These are phyloP conservation scores for Perognathus longimembris DNA, from an alignment of 2,113 vertebrate genomes.

Conservation along the genomic window DNA sequence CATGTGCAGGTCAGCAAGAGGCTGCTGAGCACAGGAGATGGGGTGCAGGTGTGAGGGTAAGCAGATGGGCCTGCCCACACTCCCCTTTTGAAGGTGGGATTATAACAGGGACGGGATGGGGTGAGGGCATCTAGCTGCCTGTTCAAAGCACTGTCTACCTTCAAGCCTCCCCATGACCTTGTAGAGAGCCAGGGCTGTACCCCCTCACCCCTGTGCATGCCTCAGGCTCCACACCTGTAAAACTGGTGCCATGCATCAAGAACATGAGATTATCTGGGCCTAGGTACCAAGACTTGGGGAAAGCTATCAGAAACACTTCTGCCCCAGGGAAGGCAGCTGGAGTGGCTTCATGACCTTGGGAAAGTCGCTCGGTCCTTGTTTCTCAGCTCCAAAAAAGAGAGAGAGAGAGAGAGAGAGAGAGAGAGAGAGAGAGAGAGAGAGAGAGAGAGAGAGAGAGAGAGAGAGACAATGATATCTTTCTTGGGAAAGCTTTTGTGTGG, in stretches of 20 bases:
- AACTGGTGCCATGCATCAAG: slow-evolving; percentile 27
- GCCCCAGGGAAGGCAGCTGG: slow-evolving; percentile 13
- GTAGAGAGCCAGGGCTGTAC: not conserved
- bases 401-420: too few relatives aligned
- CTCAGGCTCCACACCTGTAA: slow-evolving; percentile 61
- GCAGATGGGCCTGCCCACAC: slow-evolving; percentile 25
- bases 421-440: too few relatives aligned
- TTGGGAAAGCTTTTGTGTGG: not conserved
- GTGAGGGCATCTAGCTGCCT: not conserved
- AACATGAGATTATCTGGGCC: slow-evolving; percentile 4
- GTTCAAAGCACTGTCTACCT: not conserved
- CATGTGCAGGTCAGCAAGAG: slow-evolving; percentile 56
- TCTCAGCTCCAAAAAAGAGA: not conserved
- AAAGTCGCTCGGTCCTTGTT: slow-evolving; percentile 54
- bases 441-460: too few relatives aligned
- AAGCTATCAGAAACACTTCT: not conserved
- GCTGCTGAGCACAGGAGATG: not conserved
- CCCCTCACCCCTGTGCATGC: not conserved
- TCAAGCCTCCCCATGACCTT: slow-evolving; percentile 70
- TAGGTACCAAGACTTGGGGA: slow-evolving; percentile 9
- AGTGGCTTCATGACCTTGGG: slow-evolving; percentile 68
- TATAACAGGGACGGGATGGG: too few relatives aligned
- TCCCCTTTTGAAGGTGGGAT: not conserved
- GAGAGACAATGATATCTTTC: not conserved
- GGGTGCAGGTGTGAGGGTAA: not conserved